Conservation (phyloP, 2,888 invertebrate genomes). For the Tachina fera region DNA sequence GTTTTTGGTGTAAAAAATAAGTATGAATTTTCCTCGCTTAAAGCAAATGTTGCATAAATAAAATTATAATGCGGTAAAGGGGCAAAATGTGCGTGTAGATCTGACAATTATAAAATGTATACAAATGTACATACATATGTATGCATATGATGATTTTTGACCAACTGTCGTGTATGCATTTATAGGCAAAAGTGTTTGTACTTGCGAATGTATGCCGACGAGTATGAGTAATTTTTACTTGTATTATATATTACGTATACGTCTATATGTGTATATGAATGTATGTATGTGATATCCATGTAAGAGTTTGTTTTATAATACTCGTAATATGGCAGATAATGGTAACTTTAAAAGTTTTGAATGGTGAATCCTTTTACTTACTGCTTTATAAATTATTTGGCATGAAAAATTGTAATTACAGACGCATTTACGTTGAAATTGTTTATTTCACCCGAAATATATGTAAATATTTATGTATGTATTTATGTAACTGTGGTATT, state of each 20-base stretch:
- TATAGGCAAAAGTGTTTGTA: not conserved
- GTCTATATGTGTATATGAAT: not conserved
- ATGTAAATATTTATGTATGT: no score
- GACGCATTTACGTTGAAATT: not conserved
- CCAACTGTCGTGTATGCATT: not conserved
- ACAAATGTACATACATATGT: not conserved
- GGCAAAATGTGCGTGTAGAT: constrained; percentile 12
- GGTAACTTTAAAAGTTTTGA: constrained; percentile 2
- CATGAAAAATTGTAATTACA: not conserved
- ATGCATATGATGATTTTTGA: not conserved
- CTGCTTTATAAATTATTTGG: constrained; percentile 17
- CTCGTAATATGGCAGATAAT: not conserved
- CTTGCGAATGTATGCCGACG: not conserved
- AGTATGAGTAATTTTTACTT: constrained; percentile 63
- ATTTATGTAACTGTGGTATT: no score
- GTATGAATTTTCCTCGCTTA: not conserved
- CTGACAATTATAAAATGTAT: not conserved
- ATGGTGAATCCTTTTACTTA: constrained; percentile 15
- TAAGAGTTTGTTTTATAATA: not conserved
- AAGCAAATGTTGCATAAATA: constrained; percentile 62
- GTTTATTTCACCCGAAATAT: constrained; percentile 20
- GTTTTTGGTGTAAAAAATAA: constrained; percentile 30
- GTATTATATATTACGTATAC: constrained; percentile 55
- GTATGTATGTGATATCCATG: not conserved
- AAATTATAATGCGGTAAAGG: constrained; percentile 65